Evolutionary conservation across 1,140 invertebrate species (phyloP), one percentile per base, ranked within the genome.

Genomic region (Berghia stephanieae): DNA sequence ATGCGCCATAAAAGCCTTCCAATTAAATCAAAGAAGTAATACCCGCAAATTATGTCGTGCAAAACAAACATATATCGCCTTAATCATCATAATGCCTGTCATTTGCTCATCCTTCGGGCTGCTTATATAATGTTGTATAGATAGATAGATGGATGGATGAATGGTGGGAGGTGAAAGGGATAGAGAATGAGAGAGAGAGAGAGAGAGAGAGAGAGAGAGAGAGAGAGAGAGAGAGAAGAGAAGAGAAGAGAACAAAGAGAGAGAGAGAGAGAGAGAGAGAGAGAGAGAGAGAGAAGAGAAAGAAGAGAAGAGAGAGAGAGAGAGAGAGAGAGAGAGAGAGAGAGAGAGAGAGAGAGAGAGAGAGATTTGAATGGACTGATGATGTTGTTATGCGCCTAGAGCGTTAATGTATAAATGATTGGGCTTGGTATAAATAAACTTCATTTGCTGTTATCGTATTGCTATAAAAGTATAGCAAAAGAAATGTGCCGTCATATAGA

Each of bases 301-400:
- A 8, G 67, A 52, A 55, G 70, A 42, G 10, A 72, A 34, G 55
- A 60, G 55, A 60, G 55, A 60, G 55, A 60, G 55, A 60, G 55
- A 60, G 55, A 60, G 55, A 60, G 55, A 60, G 55, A 60, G 55
- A 60, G 55, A 60, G 55, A 60, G 55, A 60, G 55, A 60, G 55
- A 31, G 21, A 31, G 21, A 31, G 21, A n/a, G n/a, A n/a, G n/a
- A n/a, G n/a, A n/a, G n/a, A n/a, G n/a, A n/a, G n/a, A n/a, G n/a
- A n/a, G n/a, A n/a, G n/a, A n/a, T n/a, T n/a, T n/a, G n/a, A n/a
- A n/a, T n/a, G n/a, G n/a, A n/a, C n/a, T n/a, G n/a, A n/a, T n/a
- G n/a, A n/a, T n/a, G n/a, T n/a, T n/a, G n/a, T n/a, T n/a, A n/a
- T n/a, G n/a, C n/a, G n/a, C n/a, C n/a, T n/a, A n/a, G n/a, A n/a